Conservation (phyloP, 2,113 vertebrate genomes). For the Acanthisitta chloris region DNA sequence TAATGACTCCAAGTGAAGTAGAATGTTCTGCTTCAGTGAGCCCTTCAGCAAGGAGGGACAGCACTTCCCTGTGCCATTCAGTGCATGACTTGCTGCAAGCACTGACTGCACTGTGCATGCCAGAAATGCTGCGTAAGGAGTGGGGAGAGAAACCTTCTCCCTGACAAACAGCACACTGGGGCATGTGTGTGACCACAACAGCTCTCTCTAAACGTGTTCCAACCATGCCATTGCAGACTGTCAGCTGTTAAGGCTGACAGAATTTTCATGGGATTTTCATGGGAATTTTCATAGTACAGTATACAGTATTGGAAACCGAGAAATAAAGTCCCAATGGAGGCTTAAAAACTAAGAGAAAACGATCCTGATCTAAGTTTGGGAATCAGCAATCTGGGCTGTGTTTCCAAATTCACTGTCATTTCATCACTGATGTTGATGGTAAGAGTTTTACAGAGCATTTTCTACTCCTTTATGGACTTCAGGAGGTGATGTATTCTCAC, state of each 20-base stretch:
- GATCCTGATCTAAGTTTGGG: neutral
- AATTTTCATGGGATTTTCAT: neutral
- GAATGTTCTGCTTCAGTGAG: neutral
- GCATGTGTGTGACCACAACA: neutral
- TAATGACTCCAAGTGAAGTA: neutral
- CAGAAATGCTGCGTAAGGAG: neutral
- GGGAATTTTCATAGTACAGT: neutral
- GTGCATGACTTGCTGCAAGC: neutral
- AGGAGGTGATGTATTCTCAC: neutral
- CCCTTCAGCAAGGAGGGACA: neutral
- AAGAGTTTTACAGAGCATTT: neutral
- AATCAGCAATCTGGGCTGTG: neutral
- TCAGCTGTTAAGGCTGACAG: neutral
- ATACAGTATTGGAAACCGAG: neutral
- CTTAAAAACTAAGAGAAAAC: neutral
- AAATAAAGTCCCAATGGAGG: neutral
- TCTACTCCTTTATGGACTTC: neutral
- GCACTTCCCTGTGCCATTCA: neutral
- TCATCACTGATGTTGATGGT: neutral
- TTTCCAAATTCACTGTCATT: neutral
- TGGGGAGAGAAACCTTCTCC: neutral
- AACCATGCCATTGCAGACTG: neutral
- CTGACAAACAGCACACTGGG: neutral
- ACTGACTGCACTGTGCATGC: neutral
- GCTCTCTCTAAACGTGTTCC: neutral